Evolutionary conservation across 2,797 vertebrate species (phyloP).

Genomic region (Alcedo quadribrachys): DNA sequence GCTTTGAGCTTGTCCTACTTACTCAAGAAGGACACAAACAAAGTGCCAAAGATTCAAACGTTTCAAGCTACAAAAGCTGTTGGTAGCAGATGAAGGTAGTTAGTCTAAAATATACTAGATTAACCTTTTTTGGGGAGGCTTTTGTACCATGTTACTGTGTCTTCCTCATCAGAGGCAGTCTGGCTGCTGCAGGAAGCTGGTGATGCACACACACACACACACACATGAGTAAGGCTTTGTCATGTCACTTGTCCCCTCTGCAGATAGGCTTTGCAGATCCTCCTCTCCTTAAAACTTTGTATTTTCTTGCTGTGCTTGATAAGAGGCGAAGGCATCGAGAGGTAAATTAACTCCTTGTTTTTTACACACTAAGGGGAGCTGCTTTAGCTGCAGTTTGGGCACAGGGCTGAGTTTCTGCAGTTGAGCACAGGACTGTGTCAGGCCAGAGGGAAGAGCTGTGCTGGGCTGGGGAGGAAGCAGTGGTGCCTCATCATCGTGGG

Average conservation of each 20-base stretch:
- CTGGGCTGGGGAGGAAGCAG: conserved; percentile 7
- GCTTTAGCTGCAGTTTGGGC: background rate
- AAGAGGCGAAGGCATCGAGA: background rate
- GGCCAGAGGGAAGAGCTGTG: background rate
- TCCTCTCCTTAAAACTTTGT: background rate
- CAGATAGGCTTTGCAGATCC: background rate
- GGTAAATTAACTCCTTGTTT: background rate
- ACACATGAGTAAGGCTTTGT: conserved; percentile 1
- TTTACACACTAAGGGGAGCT: background rate
- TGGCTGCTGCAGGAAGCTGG: conserved; percentile 58
- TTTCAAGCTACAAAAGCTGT: background rate
- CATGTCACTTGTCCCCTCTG: background rate
- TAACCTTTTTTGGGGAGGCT: background rate
- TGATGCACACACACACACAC: background rate
- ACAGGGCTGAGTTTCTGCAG: background rate
- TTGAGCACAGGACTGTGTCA: background rate
- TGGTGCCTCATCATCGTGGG: conserved; percentile 31
- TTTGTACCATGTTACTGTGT: background rate
- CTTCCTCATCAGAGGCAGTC: background rate
- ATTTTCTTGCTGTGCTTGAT: background rate
- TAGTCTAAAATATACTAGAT: background rate
- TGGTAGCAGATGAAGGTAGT: background rate
- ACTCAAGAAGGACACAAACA: background rate
- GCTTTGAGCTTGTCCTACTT: background rate
- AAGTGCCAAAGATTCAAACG: background rate